Evolutionary conservation across 2,888 invertebrate species (phyloP).

Genomic region (Myopa testacea): DNA sequence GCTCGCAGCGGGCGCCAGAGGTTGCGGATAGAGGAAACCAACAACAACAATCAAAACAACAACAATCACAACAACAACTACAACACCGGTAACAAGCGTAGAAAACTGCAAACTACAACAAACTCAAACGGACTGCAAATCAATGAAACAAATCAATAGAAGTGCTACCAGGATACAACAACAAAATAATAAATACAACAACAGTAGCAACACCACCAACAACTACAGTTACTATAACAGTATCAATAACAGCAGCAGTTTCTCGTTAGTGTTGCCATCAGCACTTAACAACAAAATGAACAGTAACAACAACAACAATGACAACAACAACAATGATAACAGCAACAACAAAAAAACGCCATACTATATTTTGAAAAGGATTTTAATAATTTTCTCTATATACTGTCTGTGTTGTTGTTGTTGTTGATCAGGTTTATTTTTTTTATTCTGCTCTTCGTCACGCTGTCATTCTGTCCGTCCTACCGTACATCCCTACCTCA

Average conservation of each 20-base stretch:
- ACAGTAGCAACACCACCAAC: constrained; percentile 7
- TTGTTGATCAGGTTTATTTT: background rate
- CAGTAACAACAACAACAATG: background rate
- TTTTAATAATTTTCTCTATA: background rate
- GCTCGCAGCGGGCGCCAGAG: constrained; percentile 12
- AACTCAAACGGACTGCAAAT: constrained; percentile 19
- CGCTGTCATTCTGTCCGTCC: background rate
- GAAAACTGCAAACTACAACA: background rate
- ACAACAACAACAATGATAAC: background rate
- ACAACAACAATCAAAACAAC: background rate
- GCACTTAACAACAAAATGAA: background rate
- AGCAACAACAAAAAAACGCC: background rate
- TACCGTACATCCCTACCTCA: background rate
- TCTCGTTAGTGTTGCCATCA: constrained; percentile 21
- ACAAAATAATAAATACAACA: constrained; percentile 1
- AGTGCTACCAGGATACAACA: background rate
- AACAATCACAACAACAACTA: background rate
- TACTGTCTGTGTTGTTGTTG: background rate
- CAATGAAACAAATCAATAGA: constrained; percentile 28
- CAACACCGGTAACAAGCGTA: background rate
- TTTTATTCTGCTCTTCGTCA: constrained; percentile 8
- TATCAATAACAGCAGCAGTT: constrained; percentile 3
- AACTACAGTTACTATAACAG: background rate
- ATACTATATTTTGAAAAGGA: constrained; percentile 9
- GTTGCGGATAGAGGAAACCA: background rate